Evolutionary conservation across 1,140 invertebrate genomes (phyloP).

Genomic region (Drosophila orena): DNA sequence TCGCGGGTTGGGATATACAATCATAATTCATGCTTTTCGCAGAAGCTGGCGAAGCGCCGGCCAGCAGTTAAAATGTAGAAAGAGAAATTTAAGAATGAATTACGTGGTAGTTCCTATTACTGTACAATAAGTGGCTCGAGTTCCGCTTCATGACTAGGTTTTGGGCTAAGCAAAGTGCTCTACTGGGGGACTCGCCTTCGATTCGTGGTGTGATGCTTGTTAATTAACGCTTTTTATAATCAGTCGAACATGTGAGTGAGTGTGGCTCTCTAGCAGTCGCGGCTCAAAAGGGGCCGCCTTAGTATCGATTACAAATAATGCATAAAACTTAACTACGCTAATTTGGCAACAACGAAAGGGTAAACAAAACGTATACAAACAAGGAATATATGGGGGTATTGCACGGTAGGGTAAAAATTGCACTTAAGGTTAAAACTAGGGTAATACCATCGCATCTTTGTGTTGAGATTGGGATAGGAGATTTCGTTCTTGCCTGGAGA

Average conservation of each 20-base stretch:
- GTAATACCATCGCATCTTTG: conserved; percentile 37
- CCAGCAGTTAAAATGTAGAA: conserved; percentile 22
- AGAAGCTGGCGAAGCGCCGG: conserved; percentile 43
- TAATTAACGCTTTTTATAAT: conserved; percentile 58
- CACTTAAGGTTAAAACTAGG: conserved; percentile 76
- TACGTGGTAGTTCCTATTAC: conserved; percentile 42
- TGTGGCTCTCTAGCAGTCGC: conserved; percentile 26
- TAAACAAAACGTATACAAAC: conserved; percentile 38
- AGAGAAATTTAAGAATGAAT: conserved; percentile 8
- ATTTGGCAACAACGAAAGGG: conserved; percentile 76
- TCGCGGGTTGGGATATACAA: conserved; percentile 22
- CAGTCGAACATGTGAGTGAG: conserved; percentile 58
- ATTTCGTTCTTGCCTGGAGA: conserved; percentile 40
- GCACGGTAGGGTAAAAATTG: conserved; percentile 67
- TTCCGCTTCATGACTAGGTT: conserved; percentile 65
- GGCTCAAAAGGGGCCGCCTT: conserved; percentile 6
- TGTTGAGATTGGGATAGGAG: conserved; percentile 25
- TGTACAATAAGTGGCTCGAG: conserved; percentile 61
- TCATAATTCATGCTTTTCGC: conserved; percentile 33
- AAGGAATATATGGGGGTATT: conserved; percentile 39
- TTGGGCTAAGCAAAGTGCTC: conserved; percentile 60
- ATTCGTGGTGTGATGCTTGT: conserved; percentile 50
- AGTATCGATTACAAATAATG: conserved; percentile 28
- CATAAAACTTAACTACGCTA: conserved; percentile 77
- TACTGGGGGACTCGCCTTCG: conserved; percentile 26